These are phyloP conservation scores for Sebastes variabilis DNA, from an alignment of 2,797 vertebrate species.

Conservation along the genomic window DNA sequence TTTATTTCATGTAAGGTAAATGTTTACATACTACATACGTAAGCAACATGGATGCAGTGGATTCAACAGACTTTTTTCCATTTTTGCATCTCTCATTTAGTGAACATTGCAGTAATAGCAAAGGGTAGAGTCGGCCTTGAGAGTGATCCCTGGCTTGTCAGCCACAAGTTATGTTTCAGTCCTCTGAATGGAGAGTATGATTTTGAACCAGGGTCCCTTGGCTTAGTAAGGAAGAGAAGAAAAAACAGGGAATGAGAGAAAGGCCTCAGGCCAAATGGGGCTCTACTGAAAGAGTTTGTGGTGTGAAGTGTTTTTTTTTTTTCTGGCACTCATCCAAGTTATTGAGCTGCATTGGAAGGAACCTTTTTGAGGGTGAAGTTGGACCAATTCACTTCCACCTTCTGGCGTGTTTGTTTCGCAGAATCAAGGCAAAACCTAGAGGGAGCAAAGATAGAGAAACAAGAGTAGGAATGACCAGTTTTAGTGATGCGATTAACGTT, in stretches of 20 bases:
- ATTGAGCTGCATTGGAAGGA: constrained; percentile 94
- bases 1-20: constrained; percentile 86
- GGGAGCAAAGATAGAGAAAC: constrained; percentile 8
- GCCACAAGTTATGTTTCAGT: constrained; percentile 71
- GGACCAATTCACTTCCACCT: constrained; percentile 99
- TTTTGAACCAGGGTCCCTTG: constrained; percentile 76
- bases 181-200: constrained; percentile 68
- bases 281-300: constrained; percentile 76
- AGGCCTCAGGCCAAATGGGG: constrained; percentile 75
- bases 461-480: background rate
- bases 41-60: constrained; percentile 82
- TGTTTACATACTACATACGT: constrained; percentile 86
- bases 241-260: constrained; percentile 77
- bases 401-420: constrained; percentile 98
- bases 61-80: constrained; percentile 70
- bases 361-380: constrained; percentile 99
- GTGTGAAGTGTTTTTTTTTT: constrained; percentile 36
- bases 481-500: background rate
- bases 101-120: constrained; percentile 74
- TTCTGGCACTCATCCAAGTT: constrained; percentile 76
- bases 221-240: constrained; percentile 72
- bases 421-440: constrained; percentile 98
- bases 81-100: constrained; percentile 71
- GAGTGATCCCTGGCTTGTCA: constrained; percentile 62
- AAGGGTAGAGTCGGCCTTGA: constrained; percentile 66